phyloP scores from a whole-genome alignment of 2,888 invertebrate genomes.

The Silvanus unidentatus region DNA sequence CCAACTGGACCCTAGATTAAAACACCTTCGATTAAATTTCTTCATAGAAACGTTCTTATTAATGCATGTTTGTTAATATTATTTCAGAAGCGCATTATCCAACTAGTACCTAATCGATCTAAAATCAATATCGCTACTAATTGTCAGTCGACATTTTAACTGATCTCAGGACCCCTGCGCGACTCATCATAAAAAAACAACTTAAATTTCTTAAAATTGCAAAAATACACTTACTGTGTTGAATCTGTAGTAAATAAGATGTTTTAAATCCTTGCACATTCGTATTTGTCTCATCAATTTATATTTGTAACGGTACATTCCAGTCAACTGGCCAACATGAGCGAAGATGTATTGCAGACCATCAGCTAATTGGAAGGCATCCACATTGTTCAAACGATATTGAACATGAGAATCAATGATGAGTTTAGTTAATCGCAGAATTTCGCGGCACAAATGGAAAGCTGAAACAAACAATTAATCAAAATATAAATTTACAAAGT shows the following conservation, averaged over 20 bases:
- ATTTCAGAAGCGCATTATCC: conserved; percentile 21
- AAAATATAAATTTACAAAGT: conserved; percentile 2
- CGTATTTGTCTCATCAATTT: conserved; percentile 98
- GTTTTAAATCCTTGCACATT: conserved; percentile 99
- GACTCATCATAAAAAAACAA: conserved; percentile 10
- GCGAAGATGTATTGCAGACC: conserved; percentile 99
- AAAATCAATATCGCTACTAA: conserved; percentile 25
- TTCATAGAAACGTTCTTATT: background rate
- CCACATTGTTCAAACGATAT: conserved; percentile 97
- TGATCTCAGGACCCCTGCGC: conserved; percentile 35
- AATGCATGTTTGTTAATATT: no score
- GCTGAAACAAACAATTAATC: conserved; percentile 52
- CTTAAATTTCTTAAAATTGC: no score
- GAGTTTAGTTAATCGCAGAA: conserved; percentile 94
- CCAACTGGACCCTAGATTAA: conserved; percentile 82
- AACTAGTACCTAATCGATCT: conserved; percentile 26
- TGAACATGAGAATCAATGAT: conserved; percentile 99
- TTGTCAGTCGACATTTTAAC: conserved; percentile 22
- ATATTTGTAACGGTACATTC: conserved; percentile 99
- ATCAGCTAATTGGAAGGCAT: conserved; percentile 97
- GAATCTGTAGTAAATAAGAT: conserved; percentile 97
- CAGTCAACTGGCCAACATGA: conserved; percentile 97
- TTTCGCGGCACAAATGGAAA: conserved; percentile 98
- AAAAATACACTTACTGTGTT: conserved; percentile 71
- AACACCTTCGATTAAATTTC: conserved; percentile 2